phyloP scores from a whole-genome alignment of 2,888 invertebrate genomes.

The Epirrhoe alternata region DNA sequence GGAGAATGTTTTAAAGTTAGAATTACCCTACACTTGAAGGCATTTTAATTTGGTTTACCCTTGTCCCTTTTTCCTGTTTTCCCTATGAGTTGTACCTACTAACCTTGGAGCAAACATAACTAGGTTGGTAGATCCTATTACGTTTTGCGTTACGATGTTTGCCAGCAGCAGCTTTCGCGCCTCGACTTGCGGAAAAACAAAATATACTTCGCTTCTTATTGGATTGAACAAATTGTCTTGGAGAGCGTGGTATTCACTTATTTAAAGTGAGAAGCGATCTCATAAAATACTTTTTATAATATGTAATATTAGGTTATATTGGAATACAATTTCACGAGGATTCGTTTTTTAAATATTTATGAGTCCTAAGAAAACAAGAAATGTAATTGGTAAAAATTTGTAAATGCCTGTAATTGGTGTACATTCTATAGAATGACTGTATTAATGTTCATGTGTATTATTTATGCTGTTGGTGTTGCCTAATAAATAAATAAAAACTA shows the following conservation, averaged over 20 bases:
- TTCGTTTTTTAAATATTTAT: no score
- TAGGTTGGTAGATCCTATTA: slow-evolving; percentile 1
- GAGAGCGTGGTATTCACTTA: background rate
- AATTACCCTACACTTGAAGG: background rate
- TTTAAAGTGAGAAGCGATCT: no score
- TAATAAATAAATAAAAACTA: no score
- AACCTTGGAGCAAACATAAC: slow-evolving; percentile 19
- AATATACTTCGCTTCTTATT: background rate
- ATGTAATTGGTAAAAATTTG: no score
- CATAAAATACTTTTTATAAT: no score
- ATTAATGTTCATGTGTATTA: no score
- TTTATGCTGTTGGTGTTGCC: no score
- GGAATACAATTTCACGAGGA: no score
- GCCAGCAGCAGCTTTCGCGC: slow-evolving; percentile 8
- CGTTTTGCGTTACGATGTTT: slow-evolving; percentile 12
- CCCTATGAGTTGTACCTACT: slow-evolving; percentile 14
- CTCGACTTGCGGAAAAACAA: slow-evolving; percentile 4
- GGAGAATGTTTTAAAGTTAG: background rate
- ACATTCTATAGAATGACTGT: no score
- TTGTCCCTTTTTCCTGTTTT: slow-evolving; percentile 20
- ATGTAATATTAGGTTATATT: no score
- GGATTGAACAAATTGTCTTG: background rate
- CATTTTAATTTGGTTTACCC: slow-evolving; percentile 16
- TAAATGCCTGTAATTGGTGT: no score
- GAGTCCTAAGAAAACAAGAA: no score